A percentile compares a stretch with the other conserved stretches of the same genome.
phyloP scores from a whole-genome alignment of 2,888 invertebrate species.

The Eueremaeus valkanovi region DNA sequence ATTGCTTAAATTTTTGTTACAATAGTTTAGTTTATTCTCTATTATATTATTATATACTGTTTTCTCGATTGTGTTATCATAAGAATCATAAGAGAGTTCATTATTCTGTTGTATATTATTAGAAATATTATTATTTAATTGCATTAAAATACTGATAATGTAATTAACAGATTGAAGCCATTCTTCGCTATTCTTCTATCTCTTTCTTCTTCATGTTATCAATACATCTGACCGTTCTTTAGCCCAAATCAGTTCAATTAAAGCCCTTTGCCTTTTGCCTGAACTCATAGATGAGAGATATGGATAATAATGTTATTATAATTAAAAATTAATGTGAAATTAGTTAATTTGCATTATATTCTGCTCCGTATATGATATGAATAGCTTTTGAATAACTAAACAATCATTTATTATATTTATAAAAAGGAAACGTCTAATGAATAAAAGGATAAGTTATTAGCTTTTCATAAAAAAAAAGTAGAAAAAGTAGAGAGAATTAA shows the following conservation, averaged over 20 bases:
- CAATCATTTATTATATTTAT: background rate
- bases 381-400: background rate
- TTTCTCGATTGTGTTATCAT: too few relatives aligned
- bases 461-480: background rate
- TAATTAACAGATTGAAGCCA: conserved; percentile 21
- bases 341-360: conserved; percentile 20
- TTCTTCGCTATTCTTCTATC: background rate
- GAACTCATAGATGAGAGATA: background rate
- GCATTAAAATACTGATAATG: conserved; percentile 30
- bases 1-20: background rate
- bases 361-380: background rate
- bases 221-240: conserved; percentile 12
- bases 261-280: background rate
- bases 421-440: conserved; percentile 26
- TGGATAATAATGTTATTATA: conserved; percentile 15
- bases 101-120: background rate
- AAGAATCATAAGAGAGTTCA: background rate
- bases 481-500: background rate
- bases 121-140: background rate
- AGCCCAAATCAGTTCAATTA: conserved; percentile 2
- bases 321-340: conserved; percentile 23
- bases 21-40: too few relatives aligned
- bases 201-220: background rate
- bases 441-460: too few relatives aligned
- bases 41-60: too few relatives aligned